phyloP scores from a whole-genome alignment of 1,140 invertebrate genomes.

The Maconellicoccus hirsutus region DNA sequence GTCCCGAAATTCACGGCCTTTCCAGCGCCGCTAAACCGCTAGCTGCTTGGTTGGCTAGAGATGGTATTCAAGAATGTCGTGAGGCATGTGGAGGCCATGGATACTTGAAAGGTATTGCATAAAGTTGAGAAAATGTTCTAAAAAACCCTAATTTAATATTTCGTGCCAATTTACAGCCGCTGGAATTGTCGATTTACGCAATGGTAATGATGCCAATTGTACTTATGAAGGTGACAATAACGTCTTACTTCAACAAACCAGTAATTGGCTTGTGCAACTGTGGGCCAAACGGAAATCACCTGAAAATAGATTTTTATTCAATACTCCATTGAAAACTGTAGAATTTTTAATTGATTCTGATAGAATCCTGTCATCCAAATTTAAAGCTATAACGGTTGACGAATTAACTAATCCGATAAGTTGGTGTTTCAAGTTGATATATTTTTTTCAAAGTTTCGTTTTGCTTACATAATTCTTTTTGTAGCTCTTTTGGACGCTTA shows the following conservation, averaged over 20 bases:
- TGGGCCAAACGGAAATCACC: conserved; percentile 27
- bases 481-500: conserved; percentile 59
- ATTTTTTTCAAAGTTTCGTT: conserved; percentile 24
- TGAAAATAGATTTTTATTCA: conserved; percentile 36
- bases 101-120: conserved; percentile 63
- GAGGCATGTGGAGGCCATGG: conserved; percentile 82
- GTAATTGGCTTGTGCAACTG: conserved; percentile 59
- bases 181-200: conserved; percentile 66
- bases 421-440: conserved; percentile 11
- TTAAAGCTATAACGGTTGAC: conserved; percentile 36
- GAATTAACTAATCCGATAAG: conserved; percentile 32
- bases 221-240: conserved; percentile 97
- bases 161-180: conserved; percentile 41
- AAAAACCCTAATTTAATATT: no score
- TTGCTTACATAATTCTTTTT: conserved; percentile 33
- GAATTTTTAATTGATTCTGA: conserved; percentile 45
- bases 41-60: conserved; percentile 67
- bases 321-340: conserved; percentile 52
- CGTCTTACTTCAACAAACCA: conserved; percentile 85
- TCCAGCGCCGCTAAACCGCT: conserved; percentile 80
- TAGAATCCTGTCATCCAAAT: conserved; percentile 41
- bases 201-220: conserved; percentile 81
- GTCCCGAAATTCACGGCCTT: conserved; percentile 81
- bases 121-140: no score
- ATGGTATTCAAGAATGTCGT: conserved; percentile 79